Percentiles rank a stretch among this genome's conserved stretches.
Conservation (phyloP, 2,888 invertebrate genomes). For the Drosophila longiperda region DNA sequence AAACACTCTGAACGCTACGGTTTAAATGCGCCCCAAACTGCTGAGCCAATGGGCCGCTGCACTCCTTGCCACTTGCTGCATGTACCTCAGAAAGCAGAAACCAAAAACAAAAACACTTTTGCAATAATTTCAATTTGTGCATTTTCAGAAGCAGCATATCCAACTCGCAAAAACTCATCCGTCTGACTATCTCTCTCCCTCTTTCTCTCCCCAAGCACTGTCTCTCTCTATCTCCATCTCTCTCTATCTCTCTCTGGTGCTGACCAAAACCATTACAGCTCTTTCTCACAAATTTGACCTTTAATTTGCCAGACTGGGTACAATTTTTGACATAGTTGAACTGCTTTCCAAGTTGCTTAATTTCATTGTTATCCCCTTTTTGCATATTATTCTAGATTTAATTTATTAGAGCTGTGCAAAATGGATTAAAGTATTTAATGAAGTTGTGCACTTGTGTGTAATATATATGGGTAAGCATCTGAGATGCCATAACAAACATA, state of each 20-base stretch:
- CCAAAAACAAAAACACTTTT: slow-evolving; percentile 17
- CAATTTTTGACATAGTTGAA: neutral
- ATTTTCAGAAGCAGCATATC: slow-evolving; percentile 53
- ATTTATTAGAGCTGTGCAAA: neutral
- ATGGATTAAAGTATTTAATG: neutral
- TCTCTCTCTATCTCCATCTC: neutral
- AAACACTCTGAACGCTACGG: slow-evolving; percentile 44
- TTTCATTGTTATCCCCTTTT: neutral
- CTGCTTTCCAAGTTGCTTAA: neutral
- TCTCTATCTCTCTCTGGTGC: neutral
- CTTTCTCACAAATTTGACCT: neutral
- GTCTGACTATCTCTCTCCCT: neutral
- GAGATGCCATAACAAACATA: neutral
- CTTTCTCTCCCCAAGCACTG: neutral
- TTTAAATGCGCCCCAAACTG: slow-evolving; percentile 12
- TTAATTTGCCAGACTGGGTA: neutral
- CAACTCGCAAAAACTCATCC: neutral
- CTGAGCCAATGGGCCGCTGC: neutral
- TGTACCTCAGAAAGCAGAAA: slow-evolving; percentile 18
- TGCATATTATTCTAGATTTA: neutral
- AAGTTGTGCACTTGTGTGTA: neutral
- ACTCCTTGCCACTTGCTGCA: slow-evolving; percentile 5
- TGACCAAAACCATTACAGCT: neutral
- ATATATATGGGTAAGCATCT: neutral
- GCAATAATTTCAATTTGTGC: slow-evolving; percentile 78